These are phyloP conservation scores for Danaus melanippus DNA, from an alignment of 1,140 invertebrate species.

Conservation along the genomic window DNA sequence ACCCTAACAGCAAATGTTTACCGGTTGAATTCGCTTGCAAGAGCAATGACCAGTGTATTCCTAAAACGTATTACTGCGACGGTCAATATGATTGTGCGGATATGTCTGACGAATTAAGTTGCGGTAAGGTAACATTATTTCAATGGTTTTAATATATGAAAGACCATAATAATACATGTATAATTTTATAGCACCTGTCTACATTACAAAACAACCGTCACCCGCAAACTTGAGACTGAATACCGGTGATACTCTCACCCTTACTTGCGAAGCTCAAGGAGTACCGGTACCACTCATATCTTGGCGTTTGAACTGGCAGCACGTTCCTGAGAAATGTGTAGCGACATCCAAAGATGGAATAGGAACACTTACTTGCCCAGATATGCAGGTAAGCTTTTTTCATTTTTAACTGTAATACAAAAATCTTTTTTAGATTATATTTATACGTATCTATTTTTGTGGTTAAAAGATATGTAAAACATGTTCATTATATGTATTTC, in stretches of 20 bases:
- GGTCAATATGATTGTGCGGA: conserved; percentile 89
- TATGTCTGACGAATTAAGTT: conserved; percentile 92
- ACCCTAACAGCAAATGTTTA: conserved; percentile 80
- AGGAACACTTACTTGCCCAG: conserved; percentile 85
- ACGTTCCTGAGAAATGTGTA: conserved; percentile 89
- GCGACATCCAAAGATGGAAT: conserved; percentile 83
- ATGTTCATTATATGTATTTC: conserved; percentile 10
- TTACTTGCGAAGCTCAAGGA: conserved; percentile 91
- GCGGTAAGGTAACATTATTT: conserved; percentile 76
- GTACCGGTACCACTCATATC: conserved; percentile 92
- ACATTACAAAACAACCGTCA: conserved; percentile 72
- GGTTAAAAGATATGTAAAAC: too few relatives aligned
- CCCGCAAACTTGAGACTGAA: conserved; percentile 79
- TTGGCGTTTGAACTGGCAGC: conserved; percentile 98
- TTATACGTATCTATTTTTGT: neutral
- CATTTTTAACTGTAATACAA: too few relatives aligned
- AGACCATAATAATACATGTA: neutral
- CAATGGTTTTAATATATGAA: neutral
- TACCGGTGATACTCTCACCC: conserved; percentile 80
- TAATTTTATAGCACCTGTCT: conserved; percentile 37
- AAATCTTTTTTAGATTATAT: neutral
- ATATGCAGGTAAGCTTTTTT: conserved; percentile 73
- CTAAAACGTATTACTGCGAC: conserved; percentile 95
- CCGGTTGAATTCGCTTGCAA: conserved; percentile 88
- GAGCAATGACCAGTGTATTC: conserved; percentile 89